Conservation (phyloP, 2,797 vertebrate genomes). For the Melanotaenia pygmaea region DNA sequence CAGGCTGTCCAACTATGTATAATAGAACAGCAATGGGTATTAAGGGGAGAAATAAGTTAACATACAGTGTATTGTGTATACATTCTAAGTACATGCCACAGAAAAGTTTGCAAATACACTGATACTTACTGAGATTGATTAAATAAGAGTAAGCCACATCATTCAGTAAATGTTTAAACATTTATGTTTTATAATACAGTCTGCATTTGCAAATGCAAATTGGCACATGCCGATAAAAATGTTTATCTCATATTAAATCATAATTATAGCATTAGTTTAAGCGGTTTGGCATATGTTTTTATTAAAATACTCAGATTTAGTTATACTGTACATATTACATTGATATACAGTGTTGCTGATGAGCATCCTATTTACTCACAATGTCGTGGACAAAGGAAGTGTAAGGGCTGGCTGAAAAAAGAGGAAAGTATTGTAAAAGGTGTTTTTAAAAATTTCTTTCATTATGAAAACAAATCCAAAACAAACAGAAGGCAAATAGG, state of each 20-base stretch:
- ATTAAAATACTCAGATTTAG: not conserved
- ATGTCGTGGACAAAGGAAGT: not conserved
- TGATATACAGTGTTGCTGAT: conserved; percentile 2
- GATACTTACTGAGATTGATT: not conserved
- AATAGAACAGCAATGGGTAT: too few species aligned
- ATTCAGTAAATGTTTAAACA: not conserved
- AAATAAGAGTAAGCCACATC: not conserved
- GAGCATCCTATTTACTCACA: conserved; percentile 1
- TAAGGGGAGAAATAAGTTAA: not conserved
- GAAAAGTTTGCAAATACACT: not conserved
- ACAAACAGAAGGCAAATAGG: not conserved
- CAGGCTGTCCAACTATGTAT: not conserved
- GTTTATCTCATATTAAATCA: not conserved
- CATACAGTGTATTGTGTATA: not conserved
- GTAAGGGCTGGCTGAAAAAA: not conserved
- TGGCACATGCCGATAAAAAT: not conserved
- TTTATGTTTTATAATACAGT: not conserved
- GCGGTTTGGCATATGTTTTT: not conserved
- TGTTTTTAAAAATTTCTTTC: not conserved
- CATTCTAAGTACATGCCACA: not conserved
- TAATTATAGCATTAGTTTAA: not conserved
- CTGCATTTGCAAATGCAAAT: not conserved
- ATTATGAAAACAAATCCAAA: not conserved
- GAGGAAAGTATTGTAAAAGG: not conserved
- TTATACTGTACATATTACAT: not conserved